These are phyloP conservation scores for Flabesymbios commensalis DNA, from an alignment of 2,888 invertebrate genomes.

Conservation along the genomic window DNA sequence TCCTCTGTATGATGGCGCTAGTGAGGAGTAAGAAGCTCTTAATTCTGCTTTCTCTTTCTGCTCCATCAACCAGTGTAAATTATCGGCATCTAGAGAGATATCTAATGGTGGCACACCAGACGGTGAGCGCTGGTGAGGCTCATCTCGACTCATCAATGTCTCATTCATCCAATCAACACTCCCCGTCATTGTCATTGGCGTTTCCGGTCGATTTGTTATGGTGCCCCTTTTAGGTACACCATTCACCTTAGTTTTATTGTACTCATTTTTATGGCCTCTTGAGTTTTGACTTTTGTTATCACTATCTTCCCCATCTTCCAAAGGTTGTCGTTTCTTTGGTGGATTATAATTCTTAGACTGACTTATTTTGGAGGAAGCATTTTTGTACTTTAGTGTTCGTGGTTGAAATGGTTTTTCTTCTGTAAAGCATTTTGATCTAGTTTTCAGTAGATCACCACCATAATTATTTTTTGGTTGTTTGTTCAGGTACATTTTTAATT, in stretches of 20 bases:
- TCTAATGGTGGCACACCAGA: slow-evolving; percentile 52
- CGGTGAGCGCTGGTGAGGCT: slow-evolving; percentile 30
- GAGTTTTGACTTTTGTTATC: neutral
- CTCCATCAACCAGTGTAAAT: slow-evolving; percentile 55
- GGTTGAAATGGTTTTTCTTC: slow-evolving; percentile 57
- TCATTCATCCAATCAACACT: slow-evolving; percentile 36
- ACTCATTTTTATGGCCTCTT: neutral
- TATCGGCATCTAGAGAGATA: slow-evolving; percentile 57
- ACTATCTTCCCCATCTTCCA: neutral
- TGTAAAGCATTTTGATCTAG: too few species aligned
- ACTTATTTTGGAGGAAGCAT: slow-evolving; percentile 48
- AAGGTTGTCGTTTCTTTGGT: slow-evolving; percentile 31
- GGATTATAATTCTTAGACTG: slow-evolving; percentile 55
- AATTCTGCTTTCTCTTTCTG: slow-evolving; percentile 21
- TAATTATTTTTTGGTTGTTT: too few species aligned
- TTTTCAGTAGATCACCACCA: too few species aligned
- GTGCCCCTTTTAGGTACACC: neutral
- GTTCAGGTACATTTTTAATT: too few species aligned
- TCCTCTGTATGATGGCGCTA: too few species aligned
- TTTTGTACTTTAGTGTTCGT: slow-evolving; percentile 50
- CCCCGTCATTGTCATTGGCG: slow-evolving; percentile 16
- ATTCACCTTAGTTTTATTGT: neutral
- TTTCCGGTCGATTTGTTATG: slow-evolving; percentile 8
- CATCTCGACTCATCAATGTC: slow-evolving; percentile 53
- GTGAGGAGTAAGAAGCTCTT: neutral